A percentile compares a stretch with the other conserved stretches of the same genome.
These are phyloP conservation scores for Hyaena hyaena DNA, from an alignment of 2,113 vertebrate species.

Conservation along the genomic window DNA sequence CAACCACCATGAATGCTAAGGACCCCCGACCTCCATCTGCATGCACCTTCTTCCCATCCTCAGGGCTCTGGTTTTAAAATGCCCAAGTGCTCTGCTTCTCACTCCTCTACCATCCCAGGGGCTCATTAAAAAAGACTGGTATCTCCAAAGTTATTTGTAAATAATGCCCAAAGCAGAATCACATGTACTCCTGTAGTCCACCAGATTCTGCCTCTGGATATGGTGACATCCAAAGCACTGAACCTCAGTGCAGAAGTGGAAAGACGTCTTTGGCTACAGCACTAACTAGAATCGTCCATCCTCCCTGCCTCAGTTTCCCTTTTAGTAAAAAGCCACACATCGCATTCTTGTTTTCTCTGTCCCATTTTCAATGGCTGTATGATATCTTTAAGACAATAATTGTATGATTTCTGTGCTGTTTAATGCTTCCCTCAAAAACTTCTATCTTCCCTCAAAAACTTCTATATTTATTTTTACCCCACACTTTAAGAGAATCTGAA, in stretches of 20 bases:
- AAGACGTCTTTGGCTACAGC: neutral
- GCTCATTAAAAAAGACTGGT: neutral
- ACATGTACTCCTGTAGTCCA: neutral
- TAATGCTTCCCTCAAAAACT: neutral
- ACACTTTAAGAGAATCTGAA: neutral
- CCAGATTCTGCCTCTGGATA: neutral
- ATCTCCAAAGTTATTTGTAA: neutral
- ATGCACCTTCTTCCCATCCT: neutral
- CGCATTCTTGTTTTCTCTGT: neutral
- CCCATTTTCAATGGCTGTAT: neutral
- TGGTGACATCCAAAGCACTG: neutral
- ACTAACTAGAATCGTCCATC: neutral
- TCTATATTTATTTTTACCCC: neutral
- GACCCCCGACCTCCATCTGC: neutral
- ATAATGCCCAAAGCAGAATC: constrained; percentile 26
- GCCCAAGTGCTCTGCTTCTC: neutral
- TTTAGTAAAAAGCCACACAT: neutral
- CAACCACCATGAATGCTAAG: neutral
- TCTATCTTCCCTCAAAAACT: neutral
- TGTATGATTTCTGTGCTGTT: neutral
- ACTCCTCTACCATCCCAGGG: neutral
- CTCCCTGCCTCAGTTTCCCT: neutral
- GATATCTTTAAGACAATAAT: neutral
- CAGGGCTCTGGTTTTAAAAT: neutral
- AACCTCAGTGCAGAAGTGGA: neutral